phyloP scores from a whole-genome alignment of 1,140 invertebrate genomes.

The Homarus americanus region DNA sequence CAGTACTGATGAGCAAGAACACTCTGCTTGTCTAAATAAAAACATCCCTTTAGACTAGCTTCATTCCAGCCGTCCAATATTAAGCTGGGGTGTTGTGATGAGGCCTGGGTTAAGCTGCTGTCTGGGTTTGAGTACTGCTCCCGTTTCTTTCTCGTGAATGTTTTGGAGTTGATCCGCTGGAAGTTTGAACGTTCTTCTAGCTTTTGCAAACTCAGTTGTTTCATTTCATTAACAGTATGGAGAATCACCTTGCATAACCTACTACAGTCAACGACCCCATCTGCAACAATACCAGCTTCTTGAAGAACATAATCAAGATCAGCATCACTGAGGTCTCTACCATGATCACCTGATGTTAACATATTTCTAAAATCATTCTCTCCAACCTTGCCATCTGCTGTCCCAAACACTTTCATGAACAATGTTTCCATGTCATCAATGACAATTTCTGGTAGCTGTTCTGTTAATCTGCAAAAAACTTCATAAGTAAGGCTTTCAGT shows the following conservation, averaged over 20 bases:
- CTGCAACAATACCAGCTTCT: conserved; percentile 55
- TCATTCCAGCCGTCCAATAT: conserved; percentile 65
- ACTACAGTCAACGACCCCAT: conserved; percentile 55
- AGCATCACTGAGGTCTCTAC: conserved; percentile 47
- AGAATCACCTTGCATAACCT: conserved; percentile 66
- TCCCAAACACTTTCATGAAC: conserved; percentile 70
- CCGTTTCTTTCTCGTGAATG: conserved; percentile 69
- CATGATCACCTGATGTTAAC: neutral
- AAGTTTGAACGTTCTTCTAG: conserved; percentile 68
- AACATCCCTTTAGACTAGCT: conserved; percentile 60
- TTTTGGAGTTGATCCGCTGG: conserved; percentile 69
- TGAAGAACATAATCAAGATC: conserved; percentile 69
- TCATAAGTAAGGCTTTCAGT: conserved; percentile 59
- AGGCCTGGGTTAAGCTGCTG: neutral
- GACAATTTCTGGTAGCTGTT: conserved; percentile 46
- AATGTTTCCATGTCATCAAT: conserved; percentile 58
- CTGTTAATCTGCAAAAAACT: conserved; percentile 49
- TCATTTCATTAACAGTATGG: conserved; percentile 70
- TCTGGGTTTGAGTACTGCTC: conserved; percentile 42
- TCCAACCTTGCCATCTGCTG: conserved; percentile 51
- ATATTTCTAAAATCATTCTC: conserved; percentile 65
- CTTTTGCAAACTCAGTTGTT: conserved; percentile 67
- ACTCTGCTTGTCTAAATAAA: conserved; percentile 70
- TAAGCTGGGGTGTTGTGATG: neutral
- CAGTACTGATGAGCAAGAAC: conserved; percentile 71